phyloP scores from a whole-genome alignment of 2,888 invertebrate species.

The Oasisia sp. region DNA sequence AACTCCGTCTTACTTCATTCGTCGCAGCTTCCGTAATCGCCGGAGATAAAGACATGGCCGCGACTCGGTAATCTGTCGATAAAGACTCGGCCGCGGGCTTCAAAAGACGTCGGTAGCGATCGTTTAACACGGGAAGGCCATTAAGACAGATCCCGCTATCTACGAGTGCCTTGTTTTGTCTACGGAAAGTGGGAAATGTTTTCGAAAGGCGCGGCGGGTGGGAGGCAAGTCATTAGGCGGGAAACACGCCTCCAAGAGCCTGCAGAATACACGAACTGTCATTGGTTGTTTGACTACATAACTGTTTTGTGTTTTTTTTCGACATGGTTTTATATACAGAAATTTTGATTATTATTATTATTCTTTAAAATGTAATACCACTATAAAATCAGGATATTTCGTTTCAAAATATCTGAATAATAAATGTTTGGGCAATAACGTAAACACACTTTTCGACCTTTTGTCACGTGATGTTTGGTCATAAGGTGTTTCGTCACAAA shows the following conservation, averaged over 20 bases:
- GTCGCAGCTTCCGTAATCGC: not conserved
- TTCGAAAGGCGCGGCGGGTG: not conserved
- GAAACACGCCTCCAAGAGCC: not conserved
- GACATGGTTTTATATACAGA: too few species aligned
- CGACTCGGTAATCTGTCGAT: not conserved
- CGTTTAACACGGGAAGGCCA: slow-evolving; percentile 13
- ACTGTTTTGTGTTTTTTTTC: too few species aligned
- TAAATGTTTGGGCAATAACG: too few species aligned
- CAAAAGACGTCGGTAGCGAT: not conserved
- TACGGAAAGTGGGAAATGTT: slow-evolving; percentile 3
- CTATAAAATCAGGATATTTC: too few species aligned
- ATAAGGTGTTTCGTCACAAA: too few species aligned
- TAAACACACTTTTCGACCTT: too few species aligned
- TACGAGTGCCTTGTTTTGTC: not conserved
- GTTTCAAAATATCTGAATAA: too few species aligned
- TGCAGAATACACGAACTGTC: too few species aligned
- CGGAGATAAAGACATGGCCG: not conserved
- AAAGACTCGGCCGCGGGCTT: not conserved
- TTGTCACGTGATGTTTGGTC: too few species aligned
- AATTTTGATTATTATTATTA: too few species aligned
- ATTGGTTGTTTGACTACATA: too few species aligned
- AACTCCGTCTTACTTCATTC: not conserved
- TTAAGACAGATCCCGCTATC: not conserved
- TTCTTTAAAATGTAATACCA: too few species aligned
- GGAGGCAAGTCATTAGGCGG: not conserved